Conservation (phyloP, 2,888 invertebrate genomes). For the Rhaphigaster nebulosa region DNA sequence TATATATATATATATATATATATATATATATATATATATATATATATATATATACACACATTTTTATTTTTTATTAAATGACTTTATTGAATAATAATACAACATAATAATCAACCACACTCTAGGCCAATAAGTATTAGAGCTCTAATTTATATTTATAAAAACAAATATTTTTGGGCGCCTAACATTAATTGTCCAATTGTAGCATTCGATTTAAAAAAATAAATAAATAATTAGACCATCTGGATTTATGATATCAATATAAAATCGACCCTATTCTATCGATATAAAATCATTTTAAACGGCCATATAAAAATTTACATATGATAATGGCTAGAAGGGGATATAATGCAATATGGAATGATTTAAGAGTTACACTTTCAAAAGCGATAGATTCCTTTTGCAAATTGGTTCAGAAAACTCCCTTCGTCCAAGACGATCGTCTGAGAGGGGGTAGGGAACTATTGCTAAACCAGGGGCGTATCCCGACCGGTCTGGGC, state of each 20-base stretch:
- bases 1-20: too few species aligned
- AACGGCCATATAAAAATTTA: not conserved
- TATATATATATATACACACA: too few species aligned
- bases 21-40: too few species aligned
- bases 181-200: too few species aligned
- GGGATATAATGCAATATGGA: not conserved
- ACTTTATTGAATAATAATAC: too few species aligned
- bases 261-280: not conserved
- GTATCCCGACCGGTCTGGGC: constrained; percentile 56
- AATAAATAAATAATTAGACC: not conserved
- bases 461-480: constrained; percentile 43
- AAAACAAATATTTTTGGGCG: too few species aligned
- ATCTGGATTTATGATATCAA: not conserved
- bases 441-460: not conserved
- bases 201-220: too few species aligned
- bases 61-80: too few species aligned
- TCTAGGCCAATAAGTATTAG: too few species aligned
- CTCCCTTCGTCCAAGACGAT: not conserved
- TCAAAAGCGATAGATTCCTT: not conserved
- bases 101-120: too few species aligned
- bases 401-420: constrained; percentile 3
- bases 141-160: too few species aligned
- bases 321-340: not conserved
- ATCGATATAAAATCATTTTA: not conserved
- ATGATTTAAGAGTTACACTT: constrained; percentile 28